phyloP scores from a whole-genome alignment of 2,113 vertebrate species.

The Xyrauchen texanus region DNA sequence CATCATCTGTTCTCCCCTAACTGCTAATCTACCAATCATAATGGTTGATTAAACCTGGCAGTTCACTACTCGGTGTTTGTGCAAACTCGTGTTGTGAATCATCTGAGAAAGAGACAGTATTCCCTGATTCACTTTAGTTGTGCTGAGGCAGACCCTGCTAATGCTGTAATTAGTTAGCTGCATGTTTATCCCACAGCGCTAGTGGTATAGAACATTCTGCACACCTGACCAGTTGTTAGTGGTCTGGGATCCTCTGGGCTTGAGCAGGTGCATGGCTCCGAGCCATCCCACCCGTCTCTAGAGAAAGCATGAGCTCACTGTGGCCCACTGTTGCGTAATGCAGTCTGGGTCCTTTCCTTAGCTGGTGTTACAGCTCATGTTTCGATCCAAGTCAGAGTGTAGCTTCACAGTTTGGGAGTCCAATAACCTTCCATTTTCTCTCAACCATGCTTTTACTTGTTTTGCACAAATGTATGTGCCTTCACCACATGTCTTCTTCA shows the following conservation, averaged over 20 bases:
- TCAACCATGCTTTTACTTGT: no score
- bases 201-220: slow-evolving; percentile 14
- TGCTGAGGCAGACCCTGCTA: slow-evolving; percentile 19
- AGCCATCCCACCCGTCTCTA: slow-evolving; percentile 34
- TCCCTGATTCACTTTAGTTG: background rate
- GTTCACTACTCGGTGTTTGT: no score
- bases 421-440: no score
- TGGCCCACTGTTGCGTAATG: slow-evolving; percentile 41
- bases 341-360: slow-evolving; percentile 24
- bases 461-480: no score
- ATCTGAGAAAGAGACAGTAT: background rate
- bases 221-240: slow-evolving; percentile 51
- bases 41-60: no score
- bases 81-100: no score
- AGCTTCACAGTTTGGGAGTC: no score
- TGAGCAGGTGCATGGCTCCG: slow-evolving; percentile 50
- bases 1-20: no score
- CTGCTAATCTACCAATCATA: no score
- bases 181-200: background rate
- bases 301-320: slow-evolving; percentile 29
- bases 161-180: slow-evolving; percentile 3
- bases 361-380: background rate
- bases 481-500: no score
- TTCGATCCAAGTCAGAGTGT: slow-evolving; percentile 13
- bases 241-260: slow-evolving; percentile 34